Evolutionary conservation across 2,113 vertebrate genomes (phyloP).

Genomic region (Bucco capensis): DNA sequence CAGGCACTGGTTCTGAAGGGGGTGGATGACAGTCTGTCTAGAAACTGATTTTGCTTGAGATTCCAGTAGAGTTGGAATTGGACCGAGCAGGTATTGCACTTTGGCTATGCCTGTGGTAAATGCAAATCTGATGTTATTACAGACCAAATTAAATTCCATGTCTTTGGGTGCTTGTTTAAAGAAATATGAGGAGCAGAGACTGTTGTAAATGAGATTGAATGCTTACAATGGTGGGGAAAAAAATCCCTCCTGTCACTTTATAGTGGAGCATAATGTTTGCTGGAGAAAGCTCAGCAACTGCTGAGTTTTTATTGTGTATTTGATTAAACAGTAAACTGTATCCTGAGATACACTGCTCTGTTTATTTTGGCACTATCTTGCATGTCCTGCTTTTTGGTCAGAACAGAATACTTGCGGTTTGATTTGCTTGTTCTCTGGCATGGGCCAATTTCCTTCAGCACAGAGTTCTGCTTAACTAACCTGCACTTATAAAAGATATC

Average conservation of each 20-base stretch:
- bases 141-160: neutral
- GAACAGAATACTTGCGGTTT: neutral
- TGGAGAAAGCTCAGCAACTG: neutral
- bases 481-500: neutral
- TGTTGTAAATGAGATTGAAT: neutral
- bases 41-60: neutral
- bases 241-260: neutral
- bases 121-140: neutral
- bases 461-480: neutral
- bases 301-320: neutral
- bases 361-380: too few relatives aligned
- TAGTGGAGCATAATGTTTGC: neutral
- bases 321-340: neutral
- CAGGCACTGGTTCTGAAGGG: rapidly evolving
- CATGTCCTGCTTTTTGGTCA: neutral
- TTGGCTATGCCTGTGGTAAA: neutral
- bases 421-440: neutral
- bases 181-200: neutral
- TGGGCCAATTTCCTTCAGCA: neutral
- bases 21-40: neutral
- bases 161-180: neutral
- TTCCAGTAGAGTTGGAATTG: neutral
- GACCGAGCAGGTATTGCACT: neutral
- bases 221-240: neutral
- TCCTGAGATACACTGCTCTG: neutral